Percentiles rank a stretch among this genome's conserved stretches.
These are phyloP conservation scores for Halocaridina rubra DNA, from an alignment of 2,888 invertebrate genomes.

Conservation along the genomic window DNA sequence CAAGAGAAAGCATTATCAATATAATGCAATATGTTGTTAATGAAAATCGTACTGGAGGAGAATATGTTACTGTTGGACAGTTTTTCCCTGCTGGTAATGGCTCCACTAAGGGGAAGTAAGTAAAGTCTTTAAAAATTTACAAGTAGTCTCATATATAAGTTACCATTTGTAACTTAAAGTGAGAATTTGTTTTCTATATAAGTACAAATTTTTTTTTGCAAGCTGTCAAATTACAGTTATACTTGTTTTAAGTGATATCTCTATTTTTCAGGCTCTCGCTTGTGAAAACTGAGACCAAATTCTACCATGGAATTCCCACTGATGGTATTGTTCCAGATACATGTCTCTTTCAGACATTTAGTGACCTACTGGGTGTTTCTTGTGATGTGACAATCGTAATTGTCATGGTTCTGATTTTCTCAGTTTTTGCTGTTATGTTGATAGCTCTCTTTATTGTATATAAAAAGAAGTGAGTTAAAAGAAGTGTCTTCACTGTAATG, in stretches of 20 bases:
- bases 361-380: slow-evolving; percentile 76
- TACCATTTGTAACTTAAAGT: no score
- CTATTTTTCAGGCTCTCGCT: slow-evolving; percentile 17
- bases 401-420: slow-evolving; percentile 75
- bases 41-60: slow-evolving; percentile 40
- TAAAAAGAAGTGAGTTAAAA: slow-evolving; percentile 72
- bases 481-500: no score
- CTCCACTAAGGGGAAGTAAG: background rate
- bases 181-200: no score
- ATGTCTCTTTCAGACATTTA: slow-evolving; percentile 78
- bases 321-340: slow-evolving; percentile 74
- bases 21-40: slow-evolving; percentile 67
- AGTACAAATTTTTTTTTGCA: no score
- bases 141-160: no score
- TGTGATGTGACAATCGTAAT: slow-evolving; percentile 81
- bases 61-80: slow-evolving; percentile 16
- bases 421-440: slow-evolving; percentile 73
- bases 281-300: background rate
- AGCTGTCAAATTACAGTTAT: no score
- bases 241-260: no score
- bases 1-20: slow-evolving; percentile 71
- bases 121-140: no score
- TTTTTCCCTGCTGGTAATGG: slow-evolving; percentile 17
- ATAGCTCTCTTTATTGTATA: slow-evolving; percentile 75
- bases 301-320: slow-evolving; percentile 20